Conservation (phyloP, 2,797 vertebrate genomes). For the Pseudomugil tenellus region DNA sequence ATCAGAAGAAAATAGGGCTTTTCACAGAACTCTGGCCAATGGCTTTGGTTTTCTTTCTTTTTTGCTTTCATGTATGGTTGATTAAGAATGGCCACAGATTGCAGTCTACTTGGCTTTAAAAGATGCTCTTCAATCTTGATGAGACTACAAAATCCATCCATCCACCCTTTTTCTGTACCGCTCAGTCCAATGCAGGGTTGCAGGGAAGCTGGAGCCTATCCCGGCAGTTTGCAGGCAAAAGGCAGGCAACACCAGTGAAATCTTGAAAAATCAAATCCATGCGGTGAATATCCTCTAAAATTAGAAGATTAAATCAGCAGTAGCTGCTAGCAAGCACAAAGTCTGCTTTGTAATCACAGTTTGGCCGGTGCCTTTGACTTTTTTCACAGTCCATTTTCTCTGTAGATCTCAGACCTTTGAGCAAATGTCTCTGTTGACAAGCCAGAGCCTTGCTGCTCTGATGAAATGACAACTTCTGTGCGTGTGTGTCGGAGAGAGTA, state of each 20-base stretch:
- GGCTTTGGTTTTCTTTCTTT: not conserved
- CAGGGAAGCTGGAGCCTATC: no score
- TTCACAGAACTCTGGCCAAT: not conserved
- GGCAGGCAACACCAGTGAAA: not conserved
- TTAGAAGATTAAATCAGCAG: slow-evolving; percentile 12
- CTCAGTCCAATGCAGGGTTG: no score
- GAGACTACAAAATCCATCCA: slow-evolving; percentile 8
- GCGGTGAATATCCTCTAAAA: slow-evolving; percentile 20
- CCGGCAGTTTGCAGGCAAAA: no score
- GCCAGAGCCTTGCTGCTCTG: slow-evolving; percentile 48
- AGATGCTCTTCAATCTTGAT: slow-evolving; percentile 37
- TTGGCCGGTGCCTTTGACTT: slow-evolving; percentile 5
- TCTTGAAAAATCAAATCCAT: slow-evolving; percentile 12
- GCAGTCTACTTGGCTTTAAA: slow-evolving; percentile 10
- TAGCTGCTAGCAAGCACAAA: slow-evolving; percentile 1
- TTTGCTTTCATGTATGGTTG: not conserved
- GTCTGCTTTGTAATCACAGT: slow-evolving; percentile 30
- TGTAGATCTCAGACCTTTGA: slow-evolving; percentile 54
- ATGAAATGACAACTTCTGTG: slow-evolving; percentile 47
- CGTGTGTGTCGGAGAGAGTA: slow-evolving; percentile 13
- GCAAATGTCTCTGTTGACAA: slow-evolving; percentile 63
- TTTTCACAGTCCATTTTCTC: slow-evolving; percentile 34
- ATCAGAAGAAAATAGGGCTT: slow-evolving; percentile 12
- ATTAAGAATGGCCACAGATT: slow-evolving; percentile 11
- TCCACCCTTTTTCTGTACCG: no score